phyloP scores from a whole-genome alignment of 2,113 vertebrate species.

The Urocynchramus pylzowi region DNA sequence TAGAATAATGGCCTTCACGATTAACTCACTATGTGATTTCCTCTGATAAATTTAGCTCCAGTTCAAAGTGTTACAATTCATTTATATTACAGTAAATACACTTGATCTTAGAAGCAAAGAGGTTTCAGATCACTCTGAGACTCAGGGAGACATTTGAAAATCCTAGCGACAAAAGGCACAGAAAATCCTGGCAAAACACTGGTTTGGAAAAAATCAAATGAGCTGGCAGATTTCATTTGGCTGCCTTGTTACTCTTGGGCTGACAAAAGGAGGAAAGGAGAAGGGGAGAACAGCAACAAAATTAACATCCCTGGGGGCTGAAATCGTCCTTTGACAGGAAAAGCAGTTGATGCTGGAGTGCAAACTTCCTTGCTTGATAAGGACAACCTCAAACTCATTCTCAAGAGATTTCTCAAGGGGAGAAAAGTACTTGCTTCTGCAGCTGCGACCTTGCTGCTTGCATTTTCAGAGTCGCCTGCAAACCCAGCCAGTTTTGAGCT shows the following conservation, averaged over 20 bases:
- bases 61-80: not conserved
- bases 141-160: not conserved
- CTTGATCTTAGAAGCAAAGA: not conserved
- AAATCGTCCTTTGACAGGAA: not conserved
- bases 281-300: not conserved
- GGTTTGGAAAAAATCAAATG: not conserved
- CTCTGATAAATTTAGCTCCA: not conserved
- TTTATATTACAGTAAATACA: not conserved
- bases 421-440: not conserved
- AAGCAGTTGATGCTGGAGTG: not conserved
- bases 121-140: not conserved
- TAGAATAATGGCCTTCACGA: not conserved
- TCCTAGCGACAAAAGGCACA: not conserved
- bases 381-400: not conserved
- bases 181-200: not conserved
- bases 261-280: not conserved
- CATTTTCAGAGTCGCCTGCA: rapidly evolving
- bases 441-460: not conserved
- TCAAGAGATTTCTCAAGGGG: not conserved
- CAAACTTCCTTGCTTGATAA: not conserved
- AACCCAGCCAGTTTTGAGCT: not conserved
- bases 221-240: not conserved
- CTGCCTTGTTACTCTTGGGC: not conserved
- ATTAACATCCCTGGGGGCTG: not conserved
- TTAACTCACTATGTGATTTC: not conserved